Conservation (phyloP, 2,888 invertebrate genomes). For the Pogonocherus hispidulus region DNA sequence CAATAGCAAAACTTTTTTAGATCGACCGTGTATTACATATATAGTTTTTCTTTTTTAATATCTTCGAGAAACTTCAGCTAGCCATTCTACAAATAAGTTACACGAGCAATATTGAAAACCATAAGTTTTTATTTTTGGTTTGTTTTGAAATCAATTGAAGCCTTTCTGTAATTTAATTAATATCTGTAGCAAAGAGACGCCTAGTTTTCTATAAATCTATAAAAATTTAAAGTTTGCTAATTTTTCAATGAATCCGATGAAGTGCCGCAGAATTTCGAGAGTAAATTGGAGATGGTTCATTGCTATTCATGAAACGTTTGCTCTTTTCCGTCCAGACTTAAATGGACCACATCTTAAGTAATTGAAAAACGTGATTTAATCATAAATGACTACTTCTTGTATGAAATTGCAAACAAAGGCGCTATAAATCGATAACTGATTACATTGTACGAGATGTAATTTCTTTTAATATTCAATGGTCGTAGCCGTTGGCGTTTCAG, state of each 20-base stretch:
- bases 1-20: too few species aligned
- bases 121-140: not conserved
- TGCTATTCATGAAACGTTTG: slow-evolving; percentile 39
- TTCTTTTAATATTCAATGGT: slow-evolving; percentile 3
- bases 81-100: too few species aligned
- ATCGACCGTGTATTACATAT: too few species aligned
- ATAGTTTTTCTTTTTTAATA: too few species aligned
- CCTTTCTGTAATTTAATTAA: not conserved
- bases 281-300: slow-evolving; percentile 28
- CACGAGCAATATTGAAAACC: too few species aligned
- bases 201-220: not conserved
- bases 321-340: slow-evolving; percentile 41
- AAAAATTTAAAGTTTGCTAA: slow-evolving; percentile 16
- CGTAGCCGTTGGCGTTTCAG: not conserved
- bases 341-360: slow-evolving; percentile 43
- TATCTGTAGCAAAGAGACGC: not conserved
- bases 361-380: slow-evolving; percentile 45
- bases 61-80: too few species aligned
- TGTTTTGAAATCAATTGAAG: not conserved
- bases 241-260: slow-evolving; percentile 12
- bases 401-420: slow-evolving; percentile 32
- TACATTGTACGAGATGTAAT: not conserved
- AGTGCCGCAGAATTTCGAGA: slow-evolving; percentile 31
- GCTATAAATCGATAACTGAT: slow-evolving; percentile 26
- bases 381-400: slow-evolving; percentile 39